phyloP scores from a whole-genome alignment of 1,140 invertebrate species.

The Rhizoglyphus robini region DNA sequence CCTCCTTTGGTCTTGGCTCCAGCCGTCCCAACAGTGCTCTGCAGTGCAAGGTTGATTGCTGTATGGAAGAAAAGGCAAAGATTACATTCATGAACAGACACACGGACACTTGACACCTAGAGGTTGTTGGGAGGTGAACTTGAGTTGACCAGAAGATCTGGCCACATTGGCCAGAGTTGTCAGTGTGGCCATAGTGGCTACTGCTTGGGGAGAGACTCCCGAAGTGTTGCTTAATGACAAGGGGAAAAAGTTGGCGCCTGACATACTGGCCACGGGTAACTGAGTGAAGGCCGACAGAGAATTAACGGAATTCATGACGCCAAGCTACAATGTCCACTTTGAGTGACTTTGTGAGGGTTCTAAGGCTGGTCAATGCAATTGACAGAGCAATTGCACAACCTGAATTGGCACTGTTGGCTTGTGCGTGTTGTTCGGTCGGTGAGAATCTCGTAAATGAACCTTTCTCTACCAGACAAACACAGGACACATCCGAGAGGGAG shows the following conservation, averaged over 20 bases:
- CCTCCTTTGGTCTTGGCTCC: not conserved
- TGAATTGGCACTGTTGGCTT: not conserved
- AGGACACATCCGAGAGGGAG: not conserved
- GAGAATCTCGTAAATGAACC: too few relatives aligned
- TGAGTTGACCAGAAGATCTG: not conserved
- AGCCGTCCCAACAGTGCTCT: not conserved
- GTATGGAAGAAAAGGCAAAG: not conserved
- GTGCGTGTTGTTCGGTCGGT: not conserved
- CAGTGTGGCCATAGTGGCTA: not conserved
- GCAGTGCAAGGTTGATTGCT: constrained; percentile 2
- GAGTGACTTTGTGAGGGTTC: too few relatives aligned
- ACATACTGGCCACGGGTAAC: not conserved
- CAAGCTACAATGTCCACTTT: too few relatives aligned
- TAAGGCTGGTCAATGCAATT: too few relatives aligned
- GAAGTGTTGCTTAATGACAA: not conserved
- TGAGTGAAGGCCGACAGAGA: not conserved
- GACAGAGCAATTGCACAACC: too few relatives aligned
- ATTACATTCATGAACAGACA: not conserved
- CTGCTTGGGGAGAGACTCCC: not conserved
- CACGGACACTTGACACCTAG: too few relatives aligned
- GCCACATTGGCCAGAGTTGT: not conserved
- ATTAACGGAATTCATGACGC: not conserved
- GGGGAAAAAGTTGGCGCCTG: not conserved
- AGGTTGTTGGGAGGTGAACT: not conserved
- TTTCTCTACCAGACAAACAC: too few relatives aligned